Percentiles rank a stretch among this genome's conserved stretches.
Conservation (phyloP, 2,888 invertebrate species). For the Pyrochroa serraticornis region DNA sequence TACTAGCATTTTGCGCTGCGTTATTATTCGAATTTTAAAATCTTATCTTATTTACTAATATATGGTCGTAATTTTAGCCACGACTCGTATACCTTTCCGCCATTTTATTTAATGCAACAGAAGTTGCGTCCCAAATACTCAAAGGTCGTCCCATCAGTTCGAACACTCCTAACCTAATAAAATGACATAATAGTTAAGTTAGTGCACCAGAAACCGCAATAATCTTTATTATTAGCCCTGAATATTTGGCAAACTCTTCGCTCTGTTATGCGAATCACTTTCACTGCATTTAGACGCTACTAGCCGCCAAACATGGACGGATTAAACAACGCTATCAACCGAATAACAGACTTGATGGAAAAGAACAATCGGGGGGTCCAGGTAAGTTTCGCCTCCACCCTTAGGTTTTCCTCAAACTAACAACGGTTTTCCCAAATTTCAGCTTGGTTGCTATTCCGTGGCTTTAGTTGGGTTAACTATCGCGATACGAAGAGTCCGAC, state of each 20-base stretch:
- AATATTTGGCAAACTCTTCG: constrained; percentile 29
- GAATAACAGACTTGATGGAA: constrained; percentile 51
- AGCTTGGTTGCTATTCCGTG: constrained; percentile 63
- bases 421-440: constrained; percentile 34
- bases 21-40: too few relatives aligned
- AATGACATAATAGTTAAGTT: too few relatives aligned
- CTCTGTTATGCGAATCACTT: not conserved
- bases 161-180: too few relatives aligned
- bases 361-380: constrained; percentile 55
- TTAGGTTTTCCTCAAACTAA: constrained; percentile 16
- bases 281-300: not conserved
- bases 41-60: too few relatives aligned
- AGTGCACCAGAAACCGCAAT: constrained; percentile 3
- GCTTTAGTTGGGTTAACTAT: constrained; percentile 59
- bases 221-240: constrained; percentile 38
- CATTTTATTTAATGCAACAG: too few relatives aligned
- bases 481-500: constrained; percentile 61
- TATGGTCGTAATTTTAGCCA: too few relatives aligned
- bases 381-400: constrained; percentile 39
- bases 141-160: not conserved
- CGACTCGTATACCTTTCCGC: too few relatives aligned
- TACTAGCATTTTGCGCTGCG: too few relatives aligned
- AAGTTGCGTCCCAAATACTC: not conserved
- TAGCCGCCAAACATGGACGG: constrained; percentile 40
- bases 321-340: constrained; percentile 44